Percentiles rank a stretch among this genome's conserved stretches.
Conservation (phyloP, 1,140 invertebrate species). For the Drosophila lacertosa region DNA sequence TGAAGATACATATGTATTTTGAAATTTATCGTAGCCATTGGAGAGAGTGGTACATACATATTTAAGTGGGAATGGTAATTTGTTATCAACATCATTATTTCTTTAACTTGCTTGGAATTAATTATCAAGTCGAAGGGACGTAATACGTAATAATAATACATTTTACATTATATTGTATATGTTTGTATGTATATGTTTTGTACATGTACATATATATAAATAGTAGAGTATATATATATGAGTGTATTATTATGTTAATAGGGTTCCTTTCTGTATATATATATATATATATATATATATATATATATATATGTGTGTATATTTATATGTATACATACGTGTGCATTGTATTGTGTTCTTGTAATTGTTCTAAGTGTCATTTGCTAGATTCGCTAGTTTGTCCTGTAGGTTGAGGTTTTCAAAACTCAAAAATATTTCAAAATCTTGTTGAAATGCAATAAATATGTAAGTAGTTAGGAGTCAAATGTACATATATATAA, state of each 20-base stretch:
- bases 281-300: conserved; percentile 23
- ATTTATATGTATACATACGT: conserved; percentile 21
- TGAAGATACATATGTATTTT: conserved; percentile 51
- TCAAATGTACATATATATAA: conserved; percentile 49
- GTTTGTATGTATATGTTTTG: conserved; percentile 39
- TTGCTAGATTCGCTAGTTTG: conserved; percentile 71
- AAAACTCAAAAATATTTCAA: conserved; percentile 78
- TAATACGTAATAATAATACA: conserved; percentile 68
- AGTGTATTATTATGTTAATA: conserved; percentile 24
- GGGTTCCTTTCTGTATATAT: conserved; percentile 12
- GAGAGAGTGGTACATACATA: conserved; percentile 58
- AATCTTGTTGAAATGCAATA: conserved; percentile 73
- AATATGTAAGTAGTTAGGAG: conserved; percentile 67
- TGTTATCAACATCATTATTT: conserved; percentile 68
- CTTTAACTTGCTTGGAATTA: too few relatives aligned
- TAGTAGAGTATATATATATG: conserved; percentile 36
- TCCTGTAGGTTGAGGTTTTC: conserved; percentile 57
- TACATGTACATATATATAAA: conserved; percentile 51
- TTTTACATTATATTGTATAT: conserved; percentile 61
- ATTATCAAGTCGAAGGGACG: conserved; percentile 67
- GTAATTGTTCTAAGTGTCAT: conserved; percentile 73
- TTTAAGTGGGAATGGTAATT: conserved; percentile 67
- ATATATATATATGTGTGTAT: conserved; percentile 34
- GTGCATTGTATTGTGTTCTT: conserved; percentile 45
- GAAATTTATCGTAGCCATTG: conserved; percentile 57